Conservation (phyloP, 2,797 vertebrate genomes). For the Micromesistius poutassou region DNA sequence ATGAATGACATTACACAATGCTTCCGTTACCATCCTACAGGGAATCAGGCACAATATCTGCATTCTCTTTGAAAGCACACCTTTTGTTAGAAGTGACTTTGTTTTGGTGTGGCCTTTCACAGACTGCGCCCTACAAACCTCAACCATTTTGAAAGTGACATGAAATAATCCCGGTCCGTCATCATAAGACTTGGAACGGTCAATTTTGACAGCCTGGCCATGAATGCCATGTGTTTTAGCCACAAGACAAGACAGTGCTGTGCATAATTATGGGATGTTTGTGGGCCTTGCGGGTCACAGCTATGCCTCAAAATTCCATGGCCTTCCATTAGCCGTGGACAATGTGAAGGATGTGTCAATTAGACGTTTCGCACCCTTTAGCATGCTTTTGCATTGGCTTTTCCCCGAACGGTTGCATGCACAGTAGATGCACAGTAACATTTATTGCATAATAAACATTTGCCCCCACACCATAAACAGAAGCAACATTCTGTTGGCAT, state of each 20-base stretch:
- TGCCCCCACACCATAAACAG: background rate
- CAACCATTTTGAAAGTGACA: background rate
- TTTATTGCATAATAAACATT: conserved; percentile 2
- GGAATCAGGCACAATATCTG: background rate
- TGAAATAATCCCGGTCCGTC: background rate
- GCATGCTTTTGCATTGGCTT: background rate
- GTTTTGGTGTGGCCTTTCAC: background rate
- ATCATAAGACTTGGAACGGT: background rate
- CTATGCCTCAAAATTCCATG: background rate
- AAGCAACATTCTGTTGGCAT: background rate
- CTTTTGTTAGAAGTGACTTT: background rate
- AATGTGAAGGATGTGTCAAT: background rate
- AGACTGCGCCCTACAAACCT: background rate
- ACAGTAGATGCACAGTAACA: background rate
- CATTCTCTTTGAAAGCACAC: background rate
- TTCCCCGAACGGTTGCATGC: background rate
- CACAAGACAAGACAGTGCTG: background rate
- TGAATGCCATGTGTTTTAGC: background rate
- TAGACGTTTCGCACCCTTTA: background rate
- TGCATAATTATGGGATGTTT: conserved; percentile 2
- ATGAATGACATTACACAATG: background rate
- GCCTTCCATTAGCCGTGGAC: background rate
- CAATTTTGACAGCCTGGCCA: background rate
- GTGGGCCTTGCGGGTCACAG: background rate
- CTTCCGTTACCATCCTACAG: background rate